Conservation (phyloP, 2,113 vertebrate species). For the Coturnix japonica region DNA sequence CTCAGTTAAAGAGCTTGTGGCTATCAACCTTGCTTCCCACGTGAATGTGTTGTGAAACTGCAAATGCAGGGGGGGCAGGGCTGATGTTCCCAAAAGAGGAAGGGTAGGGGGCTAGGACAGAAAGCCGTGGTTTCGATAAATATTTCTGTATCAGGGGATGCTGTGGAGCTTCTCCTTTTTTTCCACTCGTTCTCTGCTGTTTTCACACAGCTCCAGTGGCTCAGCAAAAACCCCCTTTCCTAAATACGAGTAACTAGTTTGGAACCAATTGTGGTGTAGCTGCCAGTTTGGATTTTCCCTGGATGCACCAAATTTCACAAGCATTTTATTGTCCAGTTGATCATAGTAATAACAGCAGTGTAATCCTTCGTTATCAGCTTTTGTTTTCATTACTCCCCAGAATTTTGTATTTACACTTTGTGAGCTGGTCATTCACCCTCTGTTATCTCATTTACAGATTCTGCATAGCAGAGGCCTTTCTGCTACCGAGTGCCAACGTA, state of each 20-base stretch:
- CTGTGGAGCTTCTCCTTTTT: background rate
- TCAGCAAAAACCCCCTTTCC: background rate
- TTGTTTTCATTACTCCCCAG: background rate
- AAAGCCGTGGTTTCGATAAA: accelerated
- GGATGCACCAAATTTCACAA: background rate
- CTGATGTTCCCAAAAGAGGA: background rate
- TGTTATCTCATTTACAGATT: accelerated
- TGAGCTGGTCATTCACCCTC: background rate
- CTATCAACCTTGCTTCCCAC: background rate
- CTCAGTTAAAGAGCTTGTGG: background rate
- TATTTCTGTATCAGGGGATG: accelerated
- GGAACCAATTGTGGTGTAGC: accelerated
- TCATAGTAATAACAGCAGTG: background rate
- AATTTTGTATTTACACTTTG: background rate
- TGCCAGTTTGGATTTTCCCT: background rate
- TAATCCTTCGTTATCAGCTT: background rate
- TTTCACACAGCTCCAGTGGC: accelerated
- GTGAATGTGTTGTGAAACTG: background rate
- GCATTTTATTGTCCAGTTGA: background rate
- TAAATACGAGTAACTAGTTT: background rate
- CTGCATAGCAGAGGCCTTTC: background rate
- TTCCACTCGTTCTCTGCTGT: background rate
- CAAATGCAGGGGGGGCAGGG: background rate
- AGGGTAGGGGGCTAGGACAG: too few species aligned
- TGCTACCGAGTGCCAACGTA: background rate